phyloP scores from a whole-genome alignment of 2,888 invertebrate species.

The Noctuana brunneofusca region DNA sequence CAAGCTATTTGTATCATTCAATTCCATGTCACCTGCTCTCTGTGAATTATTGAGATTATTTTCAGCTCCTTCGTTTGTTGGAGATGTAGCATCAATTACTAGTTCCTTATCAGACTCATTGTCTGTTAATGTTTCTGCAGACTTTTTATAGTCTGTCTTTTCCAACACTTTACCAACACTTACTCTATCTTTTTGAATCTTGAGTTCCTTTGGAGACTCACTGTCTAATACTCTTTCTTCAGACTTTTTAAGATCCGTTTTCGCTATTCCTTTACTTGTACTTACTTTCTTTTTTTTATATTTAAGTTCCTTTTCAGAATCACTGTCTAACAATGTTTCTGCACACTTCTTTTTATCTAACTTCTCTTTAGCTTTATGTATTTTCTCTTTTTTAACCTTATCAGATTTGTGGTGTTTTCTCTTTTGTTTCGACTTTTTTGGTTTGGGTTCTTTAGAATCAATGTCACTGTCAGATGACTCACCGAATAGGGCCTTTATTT shows the following conservation, averaged over 20 bases:
- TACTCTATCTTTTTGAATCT: conserved; percentile 11
- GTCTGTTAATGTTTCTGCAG: conserved; percentile 42
- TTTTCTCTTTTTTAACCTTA: conserved; percentile 15
- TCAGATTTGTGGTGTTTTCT: conserved; percentile 36
- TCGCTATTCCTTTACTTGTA: neutral
- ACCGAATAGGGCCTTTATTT: conserved; percentile 78
- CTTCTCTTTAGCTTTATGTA: conserved; percentile 30
- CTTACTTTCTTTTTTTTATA: neutral
- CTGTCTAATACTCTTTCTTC: neutral
- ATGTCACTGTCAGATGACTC: conserved; percentile 75
- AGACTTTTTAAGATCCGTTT: conserved; percentile 2
- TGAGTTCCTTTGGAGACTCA: neutral
- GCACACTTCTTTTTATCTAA: conserved; percentile 18
- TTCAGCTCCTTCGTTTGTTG: neutral
- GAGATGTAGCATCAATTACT: neutral
- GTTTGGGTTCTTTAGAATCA: conserved; percentile 49
- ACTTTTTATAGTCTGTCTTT: conserved; percentile 26
- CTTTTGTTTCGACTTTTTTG: conserved; percentile 44
- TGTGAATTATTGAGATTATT: conserved; percentile 7
- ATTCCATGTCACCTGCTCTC: neutral
- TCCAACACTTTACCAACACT: conserved; percentile 19
- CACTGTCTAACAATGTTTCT: conserved; percentile 47
- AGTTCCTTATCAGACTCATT: conserved; percentile 57
- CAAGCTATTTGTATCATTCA: neutral
- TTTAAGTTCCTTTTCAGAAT: conserved; percentile 52